Evolutionary conservation across 2,888 invertebrate genomes (phyloP).

Genomic region (Drosophila anceps): DNA sequence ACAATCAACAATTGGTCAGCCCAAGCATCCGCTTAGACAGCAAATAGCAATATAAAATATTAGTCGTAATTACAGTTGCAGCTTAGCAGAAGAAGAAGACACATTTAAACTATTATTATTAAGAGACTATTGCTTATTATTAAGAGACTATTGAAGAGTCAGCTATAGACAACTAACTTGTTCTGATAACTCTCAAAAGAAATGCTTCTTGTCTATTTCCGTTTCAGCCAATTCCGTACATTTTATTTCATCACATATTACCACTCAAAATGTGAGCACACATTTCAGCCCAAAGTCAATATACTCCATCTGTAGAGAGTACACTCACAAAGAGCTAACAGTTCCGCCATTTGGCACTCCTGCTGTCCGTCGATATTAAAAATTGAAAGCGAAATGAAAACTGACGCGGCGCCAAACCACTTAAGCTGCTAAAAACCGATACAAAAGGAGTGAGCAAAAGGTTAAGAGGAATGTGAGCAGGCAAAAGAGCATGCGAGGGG

Average conservation of each 20-base stretch:
- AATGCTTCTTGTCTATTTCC: neutral
- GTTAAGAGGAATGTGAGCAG: slow-evolving; percentile 6
- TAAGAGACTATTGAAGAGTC: too few species aligned
- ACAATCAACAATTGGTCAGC: too few species aligned
- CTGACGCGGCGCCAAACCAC: slow-evolving; percentile 77
- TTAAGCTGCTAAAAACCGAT: slow-evolving; percentile 74
- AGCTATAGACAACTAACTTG: too few species aligned
- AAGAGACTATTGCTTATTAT: neutral
- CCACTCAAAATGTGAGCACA: neutral
- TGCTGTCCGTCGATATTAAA: slow-evolving; percentile 64
- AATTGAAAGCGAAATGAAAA: slow-evolving; percentile 66
- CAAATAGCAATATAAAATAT: too few species aligned
- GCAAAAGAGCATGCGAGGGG: neutral
- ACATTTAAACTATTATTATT: neutral
- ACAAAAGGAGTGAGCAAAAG: slow-evolving; percentile 40
- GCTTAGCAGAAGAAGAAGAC: neutral
- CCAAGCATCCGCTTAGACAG: too few species aligned
- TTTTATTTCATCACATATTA: neutral
- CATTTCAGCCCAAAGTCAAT: neutral
- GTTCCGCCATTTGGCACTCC: slow-evolving; percentile 47
- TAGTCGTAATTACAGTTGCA: too few species aligned
- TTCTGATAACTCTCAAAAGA: neutral
- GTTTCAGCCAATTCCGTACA: neutral
- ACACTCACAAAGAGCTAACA: neutral
- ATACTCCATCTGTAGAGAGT: neutral